Conservation (phyloP, 2,797 vertebrate genomes). For the Danio kyathit region DNA sequence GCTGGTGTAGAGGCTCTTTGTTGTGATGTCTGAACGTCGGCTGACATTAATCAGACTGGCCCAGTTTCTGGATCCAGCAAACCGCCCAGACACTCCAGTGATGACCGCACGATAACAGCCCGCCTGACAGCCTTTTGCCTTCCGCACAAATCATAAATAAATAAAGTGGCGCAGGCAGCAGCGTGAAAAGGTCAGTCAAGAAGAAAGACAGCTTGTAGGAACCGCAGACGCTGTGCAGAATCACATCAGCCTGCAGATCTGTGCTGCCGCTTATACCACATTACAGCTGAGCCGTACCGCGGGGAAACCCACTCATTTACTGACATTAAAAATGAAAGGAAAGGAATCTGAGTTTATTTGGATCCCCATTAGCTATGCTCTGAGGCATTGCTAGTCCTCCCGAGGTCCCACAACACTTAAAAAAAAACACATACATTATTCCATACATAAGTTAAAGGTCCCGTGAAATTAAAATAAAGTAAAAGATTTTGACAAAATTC, state of each 20-base stretch:
- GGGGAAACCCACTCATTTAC: too few species aligned
- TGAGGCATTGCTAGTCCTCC: too few species aligned
- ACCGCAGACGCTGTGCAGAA: slow-evolving; percentile 55
- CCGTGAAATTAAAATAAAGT: too few species aligned
- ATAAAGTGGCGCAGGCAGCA: slow-evolving; percentile 56
- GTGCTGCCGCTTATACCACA: slow-evolving; percentile 40
- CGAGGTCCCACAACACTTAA: too few species aligned
- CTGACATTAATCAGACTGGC: slow-evolving; percentile 74
- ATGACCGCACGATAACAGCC: slow-evolving; percentile 51
- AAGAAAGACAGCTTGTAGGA: not conserved
- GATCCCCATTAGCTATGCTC: too few species aligned
- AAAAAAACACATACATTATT: too few species aligned
- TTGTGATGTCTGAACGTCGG: slow-evolving; percentile 46
- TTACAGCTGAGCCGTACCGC: slow-evolving; percentile 59
- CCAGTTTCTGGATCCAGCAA: slow-evolving; percentile 59
- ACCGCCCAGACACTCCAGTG: slow-evolving; percentile 19
- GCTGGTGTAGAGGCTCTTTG: slow-evolving; percentile 39
- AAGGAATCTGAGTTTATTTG: too few species aligned
- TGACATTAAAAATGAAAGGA: too few species aligned
- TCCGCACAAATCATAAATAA: slow-evolving; percentile 56
- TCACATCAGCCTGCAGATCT: slow-evolving; percentile 55
- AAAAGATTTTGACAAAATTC: too few species aligned
- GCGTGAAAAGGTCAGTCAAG: slow-evolving; percentile 54
- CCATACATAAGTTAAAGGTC: too few species aligned
- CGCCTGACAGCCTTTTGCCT: slow-evolving; percentile 45